A percentile compares a stretch with the other conserved stretches of the same genome.
phyloP scores from a whole-genome alignment of 1,140 invertebrate genomes.

The Bombus terrestris region DNA sequence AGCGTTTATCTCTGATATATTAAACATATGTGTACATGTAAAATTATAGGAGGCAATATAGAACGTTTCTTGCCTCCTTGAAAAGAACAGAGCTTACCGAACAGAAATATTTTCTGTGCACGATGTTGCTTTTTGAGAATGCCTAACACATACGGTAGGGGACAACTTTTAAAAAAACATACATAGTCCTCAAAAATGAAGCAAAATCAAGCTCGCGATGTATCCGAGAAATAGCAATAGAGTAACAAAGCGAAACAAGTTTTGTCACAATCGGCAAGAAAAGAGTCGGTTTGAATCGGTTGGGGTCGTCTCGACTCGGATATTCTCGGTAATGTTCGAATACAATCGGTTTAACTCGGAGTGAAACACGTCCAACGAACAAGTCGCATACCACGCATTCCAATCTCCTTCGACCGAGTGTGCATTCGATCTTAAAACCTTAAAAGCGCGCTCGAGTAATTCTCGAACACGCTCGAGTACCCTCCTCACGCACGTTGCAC shows the following conservation, averaged over 20 bases:
- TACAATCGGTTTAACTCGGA: constrained; percentile 33
- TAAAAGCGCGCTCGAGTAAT: constrained; percentile 58
- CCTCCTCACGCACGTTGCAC: background rate
- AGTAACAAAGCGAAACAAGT: background rate
- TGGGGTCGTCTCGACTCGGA: constrained; percentile 29
- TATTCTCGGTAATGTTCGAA: constrained; percentile 16
- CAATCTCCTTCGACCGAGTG: constrained; percentile 34
- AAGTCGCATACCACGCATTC: constrained; percentile 59
- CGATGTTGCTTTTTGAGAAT: background rate
- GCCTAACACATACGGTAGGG: background rate
- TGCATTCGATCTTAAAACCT: constrained; percentile 56
- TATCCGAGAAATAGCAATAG: background rate
- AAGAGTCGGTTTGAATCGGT: constrained; percentile 41
- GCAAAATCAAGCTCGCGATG: background rate
- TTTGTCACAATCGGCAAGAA: constrained; percentile 21
- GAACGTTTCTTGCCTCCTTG: background rate
- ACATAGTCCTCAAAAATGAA: background rate
- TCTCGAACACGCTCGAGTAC: constrained; percentile 45
- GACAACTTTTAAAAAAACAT: background rate
- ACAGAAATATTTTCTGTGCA: background rate
- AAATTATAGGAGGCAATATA: background rate
- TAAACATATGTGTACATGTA: background rate
- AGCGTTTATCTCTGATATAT: background rate
- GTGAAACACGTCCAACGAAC: constrained; percentile 30
- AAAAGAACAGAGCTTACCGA: background rate